Evolutionary conservation across 2,888 invertebrate genomes (phyloP), one percentile per base, ranked within the genome.

Genomic region (Glomeris marginata): DNA sequence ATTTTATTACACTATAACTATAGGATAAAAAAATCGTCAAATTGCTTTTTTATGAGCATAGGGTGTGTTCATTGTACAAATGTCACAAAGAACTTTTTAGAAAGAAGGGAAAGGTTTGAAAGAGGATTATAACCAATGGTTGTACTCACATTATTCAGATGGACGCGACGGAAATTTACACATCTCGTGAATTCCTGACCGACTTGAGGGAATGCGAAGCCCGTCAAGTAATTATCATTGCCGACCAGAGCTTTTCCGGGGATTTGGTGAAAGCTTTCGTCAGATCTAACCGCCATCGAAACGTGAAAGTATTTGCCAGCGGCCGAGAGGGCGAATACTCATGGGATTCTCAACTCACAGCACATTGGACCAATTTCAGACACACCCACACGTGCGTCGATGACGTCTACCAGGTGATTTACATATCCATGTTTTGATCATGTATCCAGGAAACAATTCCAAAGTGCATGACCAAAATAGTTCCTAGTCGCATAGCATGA

Each of bases 161-260:
- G 4, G 66, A 65, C 6, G 64, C 64, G 8, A 62, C 61, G 3
- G 73, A 73, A 58, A 56, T 65, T 22, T 73, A 73, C 62, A 64
- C 64, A 0, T 56, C 68, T 1, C 62, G 64, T n/a, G 72, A 73
- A 55, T 60, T 73, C 47, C 59, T 70, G 45, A 59, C 63, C 0
- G 73, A 73, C 56, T 59, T 71, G 4, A 58, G 63, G 1, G 59
- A 64, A 28, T 73, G 73, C 56, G 56, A 61, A 34, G 72, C 72
- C 0, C 62, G 65, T 2, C 64, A 70, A 35, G 67, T 72, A 13
- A 62, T 70, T 37, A 53, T 73, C 11, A 58, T 73, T 3, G 67
- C 65, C 2, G 73, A 73, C 57, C 71, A 72, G 58, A 70, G 69
- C 56, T 71, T 67, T 56, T 63, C 70, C 1, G 69, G 66, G 2